Conservation (phyloP, 2,113 vertebrate species). For the Corythoichthys intestinalis region DNA sequence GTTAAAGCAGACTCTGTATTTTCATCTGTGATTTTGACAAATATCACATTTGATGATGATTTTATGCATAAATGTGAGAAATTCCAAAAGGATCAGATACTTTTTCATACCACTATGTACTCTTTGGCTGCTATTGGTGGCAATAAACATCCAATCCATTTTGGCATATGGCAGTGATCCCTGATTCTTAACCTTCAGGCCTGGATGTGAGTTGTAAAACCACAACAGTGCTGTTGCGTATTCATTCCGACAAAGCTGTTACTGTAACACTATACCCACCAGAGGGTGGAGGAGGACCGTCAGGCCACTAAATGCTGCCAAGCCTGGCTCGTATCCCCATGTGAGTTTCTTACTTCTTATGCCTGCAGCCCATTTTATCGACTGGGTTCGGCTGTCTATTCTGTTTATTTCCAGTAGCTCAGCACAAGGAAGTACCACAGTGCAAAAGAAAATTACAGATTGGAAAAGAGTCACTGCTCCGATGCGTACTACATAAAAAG, state of each 20-base stretch:
- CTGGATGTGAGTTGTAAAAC: conserved; percentile 2
- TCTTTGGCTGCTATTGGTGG: no score
- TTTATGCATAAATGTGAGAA: no score
- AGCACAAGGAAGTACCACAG: neutral
- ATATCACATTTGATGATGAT: no score
- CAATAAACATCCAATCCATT: no score
- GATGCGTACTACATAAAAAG: neutral
- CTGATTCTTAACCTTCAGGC: neutral
- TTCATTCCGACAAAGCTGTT: conserved; percentile 12
- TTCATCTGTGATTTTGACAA: no score
- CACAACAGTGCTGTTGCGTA: neutral
- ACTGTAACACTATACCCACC: conserved; percentile 38
- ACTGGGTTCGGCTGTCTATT: conserved; percentile 8
- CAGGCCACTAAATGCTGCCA: neutral
- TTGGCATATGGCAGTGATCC: no score
- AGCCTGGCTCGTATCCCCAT: conserved; percentile 20
- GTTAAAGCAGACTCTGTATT: no score
- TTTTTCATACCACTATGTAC: no score
- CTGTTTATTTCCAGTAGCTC: neutral
- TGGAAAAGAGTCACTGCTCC: neutral
- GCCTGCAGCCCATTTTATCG: conserved; percentile 22
- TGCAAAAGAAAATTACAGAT: neutral
- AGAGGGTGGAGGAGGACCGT: conserved; percentile 30
- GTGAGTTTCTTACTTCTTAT: conserved; percentile 17
- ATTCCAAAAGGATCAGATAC: no score